Conservation (phyloP, 2,113 vertebrate genomes). For the Hystrix cristata region DNA sequence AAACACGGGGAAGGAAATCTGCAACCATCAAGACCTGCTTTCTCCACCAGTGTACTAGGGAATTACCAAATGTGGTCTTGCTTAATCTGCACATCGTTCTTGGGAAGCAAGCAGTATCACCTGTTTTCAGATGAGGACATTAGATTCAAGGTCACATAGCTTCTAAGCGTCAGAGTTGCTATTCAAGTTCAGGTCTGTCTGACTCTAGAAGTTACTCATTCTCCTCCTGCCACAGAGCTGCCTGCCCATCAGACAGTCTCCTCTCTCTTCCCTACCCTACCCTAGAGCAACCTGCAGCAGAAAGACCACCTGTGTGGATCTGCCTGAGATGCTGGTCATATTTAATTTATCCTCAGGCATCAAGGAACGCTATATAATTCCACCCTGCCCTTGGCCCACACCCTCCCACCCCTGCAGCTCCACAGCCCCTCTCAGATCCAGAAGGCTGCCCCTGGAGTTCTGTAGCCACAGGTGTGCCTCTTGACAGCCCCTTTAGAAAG, state of each 20-base stretch:
- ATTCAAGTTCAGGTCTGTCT: background rate
- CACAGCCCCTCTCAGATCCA: background rate
- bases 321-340: background rate
- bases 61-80: background rate
- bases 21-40: background rate
- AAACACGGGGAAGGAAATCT: background rate
- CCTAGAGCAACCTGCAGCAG: background rate
- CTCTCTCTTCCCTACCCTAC: background rate
- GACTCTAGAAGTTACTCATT: background rate
- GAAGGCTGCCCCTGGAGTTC: background rate
- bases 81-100: background rate
- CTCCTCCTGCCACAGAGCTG: background rate
- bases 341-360: background rate
- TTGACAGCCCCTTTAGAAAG: background rate
- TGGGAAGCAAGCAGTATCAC: background rate
- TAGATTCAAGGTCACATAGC: constrained; percentile 9
- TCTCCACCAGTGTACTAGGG: background rate
- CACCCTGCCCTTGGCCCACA: background rate
- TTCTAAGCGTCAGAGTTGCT: background rate
- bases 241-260: rapidly evolving
- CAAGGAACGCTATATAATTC: background rate
- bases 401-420: no score
- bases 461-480: background rate
- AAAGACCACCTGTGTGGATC: background rate
- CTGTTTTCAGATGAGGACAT: constrained; percentile 38